Conservation (phyloP, 2,113 vertebrate species). For the Lota lota region DNA sequence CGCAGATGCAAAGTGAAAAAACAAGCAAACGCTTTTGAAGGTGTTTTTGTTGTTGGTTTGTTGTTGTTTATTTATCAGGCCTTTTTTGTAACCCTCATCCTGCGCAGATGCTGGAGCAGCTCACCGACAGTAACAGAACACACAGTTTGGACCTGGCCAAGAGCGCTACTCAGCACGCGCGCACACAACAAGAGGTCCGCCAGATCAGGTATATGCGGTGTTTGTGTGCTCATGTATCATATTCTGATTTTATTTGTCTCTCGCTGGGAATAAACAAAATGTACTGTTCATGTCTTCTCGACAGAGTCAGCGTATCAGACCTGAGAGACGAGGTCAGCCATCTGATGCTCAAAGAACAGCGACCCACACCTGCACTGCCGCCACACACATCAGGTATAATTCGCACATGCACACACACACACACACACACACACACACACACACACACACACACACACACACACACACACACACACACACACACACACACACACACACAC, state of each 20-base stretch:
- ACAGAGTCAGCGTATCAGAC: constrained; percentile 64
- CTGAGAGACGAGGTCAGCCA: constrained; percentile 73
- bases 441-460: too few relatives aligned
- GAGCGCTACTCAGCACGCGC: constrained; percentile 57
- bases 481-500: too few relatives aligned
- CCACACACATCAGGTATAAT: constrained; percentile 37
- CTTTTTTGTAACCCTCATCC: constrained; percentile 8
- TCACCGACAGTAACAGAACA: constrained; percentile 68
- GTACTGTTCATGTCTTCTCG: constrained; percentile 4
- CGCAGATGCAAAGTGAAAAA: constrained; percentile 64
- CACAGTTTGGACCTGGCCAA: constrained; percentile 65
- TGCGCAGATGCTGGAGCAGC: constrained; percentile 68
- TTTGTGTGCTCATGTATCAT: not conserved
- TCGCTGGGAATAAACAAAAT: not conserved
- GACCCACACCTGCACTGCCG: constrained; percentile 23
- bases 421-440: not conserved
- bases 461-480: too few relatives aligned
- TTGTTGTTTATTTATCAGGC: constrained; percentile 18
- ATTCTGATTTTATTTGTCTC: not conserved
- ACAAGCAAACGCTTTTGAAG: not conserved
- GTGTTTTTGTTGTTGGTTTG: constrained; percentile 6
- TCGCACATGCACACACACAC: not conserved
- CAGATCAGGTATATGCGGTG: constrained; percentile 59
- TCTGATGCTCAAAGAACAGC: constrained; percentile 48
- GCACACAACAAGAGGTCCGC: constrained; percentile 59